Evolutionary conservation across 2,113 vertebrate species (phyloP), one percentile per base, ranked within the genome.

Genomic region (Maccullochella peelii): DNA sequence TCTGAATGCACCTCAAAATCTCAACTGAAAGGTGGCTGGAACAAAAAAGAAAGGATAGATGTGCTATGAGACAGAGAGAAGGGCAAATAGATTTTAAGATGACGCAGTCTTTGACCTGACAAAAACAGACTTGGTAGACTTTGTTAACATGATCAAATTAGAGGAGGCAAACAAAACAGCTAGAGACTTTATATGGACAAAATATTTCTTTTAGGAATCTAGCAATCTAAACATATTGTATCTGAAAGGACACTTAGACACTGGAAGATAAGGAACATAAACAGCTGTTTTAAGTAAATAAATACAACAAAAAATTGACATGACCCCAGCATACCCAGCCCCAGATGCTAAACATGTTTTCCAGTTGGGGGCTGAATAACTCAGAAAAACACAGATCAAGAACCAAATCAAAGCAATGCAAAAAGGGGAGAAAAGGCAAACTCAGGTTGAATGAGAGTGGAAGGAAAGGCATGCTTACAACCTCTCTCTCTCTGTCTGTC

Each of bases 261-360:
- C 49, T 10, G 57, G 25, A 58, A 87, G 79, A 85, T 75, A 77
- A 88, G 58, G 71, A 84, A 90, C 73, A 91, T 81, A 80, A 82
- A 86, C 86, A 91, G 73, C 83, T 86, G 89, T 77, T 85, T 83
- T 68, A 62, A 84, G 79, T 49, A 88, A 93, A 94, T 82, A 89
- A 88, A 92, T 87, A 86, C 67, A 90, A 85, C 52, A 79, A 67
- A 84, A 80, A 73, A 70, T 79, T 80, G 77, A 81, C 66, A 77
- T 76, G 73, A 83, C 63, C 84, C 36, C 50, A 71, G 70, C 70
- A 76, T 73, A 85, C 65, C 47, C 72, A 80, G 77, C 33, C 84
- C 83, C 89, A 91, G 92, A 94, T 90, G 88, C 83, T 87, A 76
- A 83, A 89, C 85, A 93, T 92, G 89, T 88, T 93, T 90, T 91